These are phyloP conservation scores for Galendromus occidentalis DNA, from an alignment of 1,140 invertebrate species.

Conservation along the genomic window DNA sequence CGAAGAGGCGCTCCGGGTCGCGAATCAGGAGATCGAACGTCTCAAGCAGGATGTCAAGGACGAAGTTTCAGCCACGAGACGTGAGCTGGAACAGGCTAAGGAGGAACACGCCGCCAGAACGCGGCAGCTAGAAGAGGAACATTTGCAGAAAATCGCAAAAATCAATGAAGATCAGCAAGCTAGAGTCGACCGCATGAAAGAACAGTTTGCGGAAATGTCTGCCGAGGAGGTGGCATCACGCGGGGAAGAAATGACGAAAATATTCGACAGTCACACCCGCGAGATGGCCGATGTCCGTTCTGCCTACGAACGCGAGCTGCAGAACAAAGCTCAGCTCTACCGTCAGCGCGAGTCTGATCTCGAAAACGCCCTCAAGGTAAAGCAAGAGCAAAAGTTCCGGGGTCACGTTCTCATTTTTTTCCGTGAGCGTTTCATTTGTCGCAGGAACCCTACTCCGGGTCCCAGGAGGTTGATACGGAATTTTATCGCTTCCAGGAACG, in stretches of 20 bases:
- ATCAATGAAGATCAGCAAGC: background rate
- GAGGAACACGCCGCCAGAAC: background rate
- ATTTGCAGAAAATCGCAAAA: background rate
- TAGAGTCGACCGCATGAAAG: background rate
- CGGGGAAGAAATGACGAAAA: background rate
- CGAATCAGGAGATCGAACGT: constrained; percentile 3
- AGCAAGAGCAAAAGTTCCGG: too few relatives aligned
- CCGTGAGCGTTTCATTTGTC: too few relatives aligned
- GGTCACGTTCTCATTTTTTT: too few relatives aligned
- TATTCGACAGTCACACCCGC: constrained; percentile 1
- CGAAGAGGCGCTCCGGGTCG: background rate
- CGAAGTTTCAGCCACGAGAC: background rate
- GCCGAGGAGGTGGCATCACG: background rate
- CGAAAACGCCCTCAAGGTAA: background rate
- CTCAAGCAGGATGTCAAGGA: constrained; percentile 8
- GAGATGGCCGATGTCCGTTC: background rate
- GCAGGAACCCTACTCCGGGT: too few relatives aligned
- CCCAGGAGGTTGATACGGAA: too few relatives aligned
- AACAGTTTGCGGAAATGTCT: constrained; percentile 9
- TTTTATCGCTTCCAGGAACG: background rate
- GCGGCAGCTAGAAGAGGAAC: background rate
- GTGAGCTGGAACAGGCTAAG: background rate
- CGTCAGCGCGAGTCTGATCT: background rate
- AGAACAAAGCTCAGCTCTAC: background rate
- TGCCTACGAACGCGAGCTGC: background rate